Conservation (phyloP, 2,797 vertebrate species). For the Pangasius larnaudii region DNA sequence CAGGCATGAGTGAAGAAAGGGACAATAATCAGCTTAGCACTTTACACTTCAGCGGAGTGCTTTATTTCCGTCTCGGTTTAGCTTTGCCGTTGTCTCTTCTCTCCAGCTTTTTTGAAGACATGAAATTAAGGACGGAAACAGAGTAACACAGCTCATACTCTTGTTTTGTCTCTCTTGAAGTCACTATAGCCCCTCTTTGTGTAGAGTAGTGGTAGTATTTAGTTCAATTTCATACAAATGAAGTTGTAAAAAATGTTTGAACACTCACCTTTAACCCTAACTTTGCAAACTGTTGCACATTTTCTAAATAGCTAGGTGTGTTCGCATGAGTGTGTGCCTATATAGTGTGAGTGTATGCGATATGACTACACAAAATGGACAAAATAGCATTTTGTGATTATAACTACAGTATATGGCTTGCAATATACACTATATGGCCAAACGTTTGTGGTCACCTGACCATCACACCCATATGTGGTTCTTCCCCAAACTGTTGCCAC, state of each 20-base stretch:
- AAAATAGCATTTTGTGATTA: neutral
- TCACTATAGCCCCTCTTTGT: neutral
- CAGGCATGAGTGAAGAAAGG: neutral
- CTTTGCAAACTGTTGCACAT: neutral
- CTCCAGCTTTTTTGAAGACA: neutral
- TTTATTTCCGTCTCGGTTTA: neutral
- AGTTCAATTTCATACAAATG: neutral
- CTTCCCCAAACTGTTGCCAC: too few relatives aligned
- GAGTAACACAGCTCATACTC: neutral
- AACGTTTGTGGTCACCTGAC: too few relatives aligned
- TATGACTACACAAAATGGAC: neutral
- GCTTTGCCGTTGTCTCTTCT: neutral
- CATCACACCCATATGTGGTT: too few relatives aligned
- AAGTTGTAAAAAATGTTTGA: neutral
- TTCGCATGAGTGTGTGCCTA: neutral
- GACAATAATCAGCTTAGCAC: slow-evolving; percentile 9
- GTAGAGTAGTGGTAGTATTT: neutral
- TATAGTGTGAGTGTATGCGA: neutral
- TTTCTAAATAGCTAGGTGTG: neutral
- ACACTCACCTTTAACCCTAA: neutral
- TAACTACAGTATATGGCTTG: neutral
- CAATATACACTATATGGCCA: neutral
- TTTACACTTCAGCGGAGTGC: slow-evolving; percentile 1
- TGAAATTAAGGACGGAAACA: neutral
- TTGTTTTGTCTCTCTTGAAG: neutral